Percentiles rank a stretch among this genome's conserved stretches.
Evolutionary conservation across 1,140 invertebrate species (phyloP).

Genomic region (Hycleus phaleratus): DNA sequence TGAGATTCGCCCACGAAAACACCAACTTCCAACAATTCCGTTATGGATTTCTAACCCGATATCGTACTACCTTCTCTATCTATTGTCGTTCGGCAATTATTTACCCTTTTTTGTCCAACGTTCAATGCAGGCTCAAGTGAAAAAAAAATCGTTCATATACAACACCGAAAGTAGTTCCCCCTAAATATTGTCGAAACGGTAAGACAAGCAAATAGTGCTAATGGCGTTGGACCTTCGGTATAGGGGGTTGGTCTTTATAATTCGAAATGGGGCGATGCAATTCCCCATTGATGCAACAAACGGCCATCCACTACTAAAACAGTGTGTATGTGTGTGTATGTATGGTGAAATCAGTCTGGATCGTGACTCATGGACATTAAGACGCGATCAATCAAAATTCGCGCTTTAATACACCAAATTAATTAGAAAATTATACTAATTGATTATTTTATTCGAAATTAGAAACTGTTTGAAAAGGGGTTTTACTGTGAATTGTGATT

Average conservation of each 20-base stretch:
- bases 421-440: background rate
- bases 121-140: too few relatives aligned
- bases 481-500: background rate
- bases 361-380: slow-evolving; percentile 20
- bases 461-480: background rate
- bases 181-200: slow-evolving; percentile 21
- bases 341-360: slow-evolving; percentile 20
- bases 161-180: background rate
- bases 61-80: too few relatives aligned
- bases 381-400: slow-evolving; percentile 18
- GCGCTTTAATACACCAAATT: background rate
- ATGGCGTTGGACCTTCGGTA: background rate
- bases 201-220: slow-evolving; percentile 4
- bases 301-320: slow-evolving; percentile 5
- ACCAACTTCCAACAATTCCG: too few relatives aligned
- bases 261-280: slow-evolving; percentile 17
- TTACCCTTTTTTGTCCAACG: too few relatives aligned
- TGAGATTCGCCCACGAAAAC: too few relatives aligned
- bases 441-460: background rate
- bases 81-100: too few relatives aligned
- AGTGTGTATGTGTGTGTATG: background rate
- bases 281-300: slow-evolving; percentile 14
- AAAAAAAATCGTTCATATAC: too few relatives aligned
- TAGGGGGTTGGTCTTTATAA: background rate
- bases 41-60: too few relatives aligned